Evolutionary conservation across 2,113 vertebrate species (phyloP).

Genomic region (Catharus bicknelli): DNA sequence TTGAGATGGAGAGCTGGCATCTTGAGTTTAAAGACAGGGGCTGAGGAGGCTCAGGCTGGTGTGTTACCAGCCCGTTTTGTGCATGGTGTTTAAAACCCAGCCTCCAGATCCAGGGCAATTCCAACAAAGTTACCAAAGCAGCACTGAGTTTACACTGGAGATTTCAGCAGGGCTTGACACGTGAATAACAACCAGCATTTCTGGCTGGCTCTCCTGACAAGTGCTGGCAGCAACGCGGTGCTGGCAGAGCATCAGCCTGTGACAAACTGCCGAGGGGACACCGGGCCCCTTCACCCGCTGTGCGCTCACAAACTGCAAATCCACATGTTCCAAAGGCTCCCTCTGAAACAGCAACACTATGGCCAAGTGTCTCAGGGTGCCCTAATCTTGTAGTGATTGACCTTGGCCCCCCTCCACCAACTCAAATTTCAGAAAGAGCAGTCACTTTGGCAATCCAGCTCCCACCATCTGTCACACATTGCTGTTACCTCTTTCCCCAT

Average conservation of each 20-base stretch:
- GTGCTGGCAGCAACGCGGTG: background rate
- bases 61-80: background rate
- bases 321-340: background rate
- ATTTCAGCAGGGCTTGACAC: background rate
- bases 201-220: background rate
- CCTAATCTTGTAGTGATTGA: constrained; percentile 16
- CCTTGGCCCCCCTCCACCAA: constrained; percentile 20
- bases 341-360: background rate
- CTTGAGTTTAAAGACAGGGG: background rate
- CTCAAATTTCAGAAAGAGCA: constrained; percentile 3
- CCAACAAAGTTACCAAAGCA: background rate
- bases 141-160: background rate
- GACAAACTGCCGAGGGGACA: background rate
- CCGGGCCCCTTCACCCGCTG: background rate
- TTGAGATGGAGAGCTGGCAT: background rate
- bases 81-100: background rate
- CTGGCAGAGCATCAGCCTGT: background rate
- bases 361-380: background rate
- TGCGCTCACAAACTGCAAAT: background rate
- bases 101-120: background rate
- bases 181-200: background rate
- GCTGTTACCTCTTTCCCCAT: background rate
- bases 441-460: background rate
- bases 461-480: background rate
- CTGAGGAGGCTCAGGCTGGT: background rate